phyloP scores from a whole-genome alignment of 2,888 invertebrate genomes.

The Helobdella robusta region DNA sequence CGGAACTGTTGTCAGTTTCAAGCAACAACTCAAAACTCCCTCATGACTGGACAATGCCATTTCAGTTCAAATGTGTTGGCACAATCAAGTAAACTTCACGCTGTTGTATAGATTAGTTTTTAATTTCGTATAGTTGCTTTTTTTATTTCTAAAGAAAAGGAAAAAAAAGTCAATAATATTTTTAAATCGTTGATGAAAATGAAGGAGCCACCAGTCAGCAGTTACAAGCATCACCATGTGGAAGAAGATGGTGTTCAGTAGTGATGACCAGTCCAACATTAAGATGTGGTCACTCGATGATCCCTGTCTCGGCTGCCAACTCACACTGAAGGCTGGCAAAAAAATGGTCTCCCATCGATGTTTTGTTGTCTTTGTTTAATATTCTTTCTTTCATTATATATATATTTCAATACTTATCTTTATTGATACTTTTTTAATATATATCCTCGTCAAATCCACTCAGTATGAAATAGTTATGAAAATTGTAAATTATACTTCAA shows the following conservation, averaged over 20 bases:
- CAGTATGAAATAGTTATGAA: neutral
- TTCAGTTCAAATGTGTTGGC: slow-evolving; percentile 46
- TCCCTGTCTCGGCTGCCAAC: slow-evolving; percentile 41
- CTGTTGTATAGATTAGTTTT: neutral
- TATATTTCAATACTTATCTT: neutral
- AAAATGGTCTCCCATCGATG: slow-evolving; percentile 37
- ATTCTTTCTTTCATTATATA: neutral
- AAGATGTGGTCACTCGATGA: slow-evolving; percentile 45
- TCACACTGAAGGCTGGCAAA: slow-evolving; percentile 41
- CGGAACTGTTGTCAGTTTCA: neutral
- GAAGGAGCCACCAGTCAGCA: slow-evolving; percentile 41
- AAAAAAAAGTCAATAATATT: no score
- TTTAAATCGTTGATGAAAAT: neutral
- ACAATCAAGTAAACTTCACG: slow-evolving; percentile 40
- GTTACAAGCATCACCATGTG: slow-evolving; percentile 40
- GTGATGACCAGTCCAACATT: slow-evolving; percentile 40
- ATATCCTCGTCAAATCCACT: no score
- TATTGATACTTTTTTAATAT: neutral
- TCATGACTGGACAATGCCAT: slow-evolving; percentile 44
- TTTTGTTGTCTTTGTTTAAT: slow-evolving; percentile 6
- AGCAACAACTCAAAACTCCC: neutral
- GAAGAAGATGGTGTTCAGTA: slow-evolving; percentile 40
- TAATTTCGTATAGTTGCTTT: neutral
- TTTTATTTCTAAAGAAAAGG: no score
- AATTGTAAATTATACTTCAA: neutral